Base-by-base conservation (phyloP, 1,140 invertebrate genomes). In the Bombyx mandarina region DNA sequence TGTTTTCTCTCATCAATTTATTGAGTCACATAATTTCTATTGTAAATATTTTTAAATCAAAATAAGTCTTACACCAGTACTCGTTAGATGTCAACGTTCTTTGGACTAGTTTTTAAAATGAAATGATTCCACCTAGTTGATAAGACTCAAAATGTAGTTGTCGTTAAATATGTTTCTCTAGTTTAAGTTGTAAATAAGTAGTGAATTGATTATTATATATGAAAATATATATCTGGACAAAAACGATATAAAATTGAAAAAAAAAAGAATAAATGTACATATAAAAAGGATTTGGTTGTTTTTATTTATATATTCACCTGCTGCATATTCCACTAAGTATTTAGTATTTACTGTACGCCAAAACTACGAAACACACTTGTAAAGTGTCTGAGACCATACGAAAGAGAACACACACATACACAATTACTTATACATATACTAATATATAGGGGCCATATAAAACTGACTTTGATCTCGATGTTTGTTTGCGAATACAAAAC, bases 131-230 rank as follows among this genome's bases (percentile, higher is more conserved):
- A 85, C 74, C 63, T 85, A 85, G 80, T 26, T 71, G 54, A 59
- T 85, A 85, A 85, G 82, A 76, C 75, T 77, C 73, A 75, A 35
- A 77, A 72, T 77, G 71, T 82, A 84, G 73, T 69, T 75, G 62
- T 65, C 65, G 55, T 22, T 79, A 78, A 18, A 82, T 75, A 69
- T 76, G 65, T 62, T 73, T 75, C 66, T 77, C 52, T 61, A 63
- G 69, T 61, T 52, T 82, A 82, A 82, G 72, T 82, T 82, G 80
- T 82, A 85, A 76, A 82, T 79, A 82, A 79, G 75, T 84, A 85
- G 78, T 65, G 65, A 82, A 82, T 83, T 81, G 66, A 81, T 77
- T 74, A 79, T 73, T 67, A 76, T 75, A 81, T 75, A 78, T 75
- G 60, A 65, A 67, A 73, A 67, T 71, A 82, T 77, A 77, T 77